These are phyloP conservation scores for Gila orcuttii DNA, from an alignment of 2,113 vertebrate genomes.

Conservation along the genomic window DNA sequence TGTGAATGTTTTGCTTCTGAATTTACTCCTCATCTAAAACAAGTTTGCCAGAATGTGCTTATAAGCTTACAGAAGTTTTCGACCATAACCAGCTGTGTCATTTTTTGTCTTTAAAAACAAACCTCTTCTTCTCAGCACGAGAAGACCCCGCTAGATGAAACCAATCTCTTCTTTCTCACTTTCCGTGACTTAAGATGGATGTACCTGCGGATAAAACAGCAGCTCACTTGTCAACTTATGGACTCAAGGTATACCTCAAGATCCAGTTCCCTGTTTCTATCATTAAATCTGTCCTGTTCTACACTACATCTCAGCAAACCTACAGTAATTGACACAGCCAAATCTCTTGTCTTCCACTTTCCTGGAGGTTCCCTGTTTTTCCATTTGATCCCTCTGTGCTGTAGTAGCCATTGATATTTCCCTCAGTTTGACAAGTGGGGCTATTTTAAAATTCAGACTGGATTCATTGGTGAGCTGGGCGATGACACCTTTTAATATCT, in stretches of 20 bases:
- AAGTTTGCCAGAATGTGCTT: background rate
- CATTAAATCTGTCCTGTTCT: slow-evolving; percentile 47
- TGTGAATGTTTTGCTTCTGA: background rate
- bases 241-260: background rate
- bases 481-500: slow-evolving; percentile 85
- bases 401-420: slow-evolving; percentile 20
- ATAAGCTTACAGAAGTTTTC: background rate
- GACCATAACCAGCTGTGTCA: slow-evolving; percentile 3
- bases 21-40: background rate
- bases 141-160: background rate
- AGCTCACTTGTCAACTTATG: slow-evolving; percentile 10
- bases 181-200: background rate
- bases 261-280: slow-evolving; percentile 15
- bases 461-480: slow-evolving; percentile 79
- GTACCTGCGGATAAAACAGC: background rate
- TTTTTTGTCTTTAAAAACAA: slow-evolving; percentile 5
- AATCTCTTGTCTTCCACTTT: slow-evolving; percentile 53
- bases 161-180: background rate
- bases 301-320: background rate
- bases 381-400: slow-evolving; percentile 60
- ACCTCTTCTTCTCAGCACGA: background rate
- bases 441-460: slow-evolving; percentile 81
- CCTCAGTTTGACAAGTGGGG: slow-evolving; percentile 27
- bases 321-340: slow-evolving; percentile 46
- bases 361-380: slow-evolving; percentile 27